Evolutionary conservation across 2,797 vertebrate species (phyloP).

Genomic region (Threskiornis aethiopicus): DNA sequence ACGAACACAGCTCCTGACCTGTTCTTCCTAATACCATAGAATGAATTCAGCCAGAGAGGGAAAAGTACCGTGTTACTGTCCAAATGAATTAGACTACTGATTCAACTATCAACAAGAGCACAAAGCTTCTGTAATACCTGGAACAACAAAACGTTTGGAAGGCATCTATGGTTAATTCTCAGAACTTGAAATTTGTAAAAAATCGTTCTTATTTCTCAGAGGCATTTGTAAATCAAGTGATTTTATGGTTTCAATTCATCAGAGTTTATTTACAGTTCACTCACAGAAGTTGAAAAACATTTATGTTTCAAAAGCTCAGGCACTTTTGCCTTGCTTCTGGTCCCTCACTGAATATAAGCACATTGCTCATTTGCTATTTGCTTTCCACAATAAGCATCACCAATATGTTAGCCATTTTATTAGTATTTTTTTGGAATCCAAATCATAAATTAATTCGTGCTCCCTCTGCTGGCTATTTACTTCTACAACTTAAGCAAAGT

Average conservation of each 20-base stretch:
- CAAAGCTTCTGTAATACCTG: background rate
- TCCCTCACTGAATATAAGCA: background rate
- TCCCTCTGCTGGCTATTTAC: slow-evolving; percentile 47
- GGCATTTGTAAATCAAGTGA: background rate
- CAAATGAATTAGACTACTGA: background rate
- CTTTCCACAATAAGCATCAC: background rate
- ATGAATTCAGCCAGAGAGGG: background rate
- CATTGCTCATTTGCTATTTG: background rate
- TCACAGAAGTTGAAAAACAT: background rate
- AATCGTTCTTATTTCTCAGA: background rate
- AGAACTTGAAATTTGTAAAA: background rate
- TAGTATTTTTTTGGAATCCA: background rate
- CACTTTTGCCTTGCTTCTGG: background rate
- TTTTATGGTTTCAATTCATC: background rate
- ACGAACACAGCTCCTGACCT: background rate
- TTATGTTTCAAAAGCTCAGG: background rate
- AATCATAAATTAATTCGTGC: slow-evolving; percentile 17
- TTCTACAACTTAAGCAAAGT: background rate
- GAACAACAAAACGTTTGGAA: background rate
- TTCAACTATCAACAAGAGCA: background rate
- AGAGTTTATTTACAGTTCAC: background rate
- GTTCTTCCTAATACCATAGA: background rate
- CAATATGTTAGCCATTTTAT: background rate
- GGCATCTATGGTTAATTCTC: background rate
- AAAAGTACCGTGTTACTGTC: background rate